phyloP scores from a whole-genome alignment of 2,113 vertebrate species.

The Empidonax traillii region DNA sequence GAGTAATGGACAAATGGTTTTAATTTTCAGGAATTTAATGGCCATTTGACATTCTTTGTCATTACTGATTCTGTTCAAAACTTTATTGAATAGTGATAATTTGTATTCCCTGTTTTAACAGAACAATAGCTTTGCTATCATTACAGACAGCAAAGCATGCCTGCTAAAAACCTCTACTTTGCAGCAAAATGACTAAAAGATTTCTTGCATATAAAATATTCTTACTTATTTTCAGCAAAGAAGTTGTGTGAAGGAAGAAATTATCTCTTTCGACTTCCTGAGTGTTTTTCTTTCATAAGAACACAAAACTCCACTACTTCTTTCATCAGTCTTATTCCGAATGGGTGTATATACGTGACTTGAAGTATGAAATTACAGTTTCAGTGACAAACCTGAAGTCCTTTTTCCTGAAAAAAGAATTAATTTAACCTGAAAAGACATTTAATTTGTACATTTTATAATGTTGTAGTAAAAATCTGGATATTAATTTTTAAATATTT shows the following conservation, averaged over 20 bases:
- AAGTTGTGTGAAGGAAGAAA: neutral
- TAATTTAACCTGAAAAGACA: neutral
- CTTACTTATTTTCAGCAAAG: neutral
- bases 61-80: conserved; percentile 13
- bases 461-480: neutral
- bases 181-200: neutral
- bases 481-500: neutral
- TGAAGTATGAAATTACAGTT: neutral
- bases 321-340: neutral
- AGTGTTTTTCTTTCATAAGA: neutral
- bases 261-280: neutral
- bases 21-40: conserved; percentile 11
- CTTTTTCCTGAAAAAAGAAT: neutral
- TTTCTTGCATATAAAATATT: neutral
- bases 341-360: neutral
- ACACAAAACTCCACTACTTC: neutral
- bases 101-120: neutral
- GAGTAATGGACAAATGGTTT: conserved; percentile 25
- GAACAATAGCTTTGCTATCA: neutral
- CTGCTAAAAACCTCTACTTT: neutral
- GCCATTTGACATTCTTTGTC: neutral
- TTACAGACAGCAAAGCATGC: neutral
- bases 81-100: neutral
- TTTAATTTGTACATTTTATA: neutral
- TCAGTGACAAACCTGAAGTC: neutral